Base-by-base conservation (phyloP, 2,888 invertebrate genomes). In the Andrena minutula region DNA sequence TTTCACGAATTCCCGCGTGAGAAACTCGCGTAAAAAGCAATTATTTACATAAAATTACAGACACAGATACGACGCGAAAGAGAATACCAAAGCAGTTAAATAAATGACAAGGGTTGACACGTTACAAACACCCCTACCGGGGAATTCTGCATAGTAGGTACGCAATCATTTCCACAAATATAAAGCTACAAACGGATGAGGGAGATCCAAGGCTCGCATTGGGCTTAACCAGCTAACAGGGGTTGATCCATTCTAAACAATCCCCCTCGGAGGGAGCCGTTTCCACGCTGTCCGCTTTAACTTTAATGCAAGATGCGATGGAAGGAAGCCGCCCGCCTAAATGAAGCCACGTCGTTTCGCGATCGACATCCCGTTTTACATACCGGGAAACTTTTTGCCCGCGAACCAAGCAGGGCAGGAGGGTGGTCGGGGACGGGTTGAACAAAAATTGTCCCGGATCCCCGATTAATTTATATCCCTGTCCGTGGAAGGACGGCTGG, bases 401-500 rank as follows among this genome's bases (percentile, higher is more conserved):
- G 51, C 56, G 56, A 56, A 28, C 10, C 6, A 30, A 41, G 20
- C 20, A 49, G 23, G 10, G n/a, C 12, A 2, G n/a, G 10, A 5
- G 6, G 12, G 2, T 7, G 30, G 47, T 3, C 7, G 41, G n/a
- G 6, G 20, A 8, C 20, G 65, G 20, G 72, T 41, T 41, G 41
- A 41, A 41, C 61, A 77, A 76, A 80, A 80, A 80, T 80, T 63
- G 72, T 68, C 49, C 60, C 16, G 72, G 51, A 68, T 70, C 65
- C 2, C 30, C 82, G 72, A 82, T 81, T 84, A 86, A 86, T 86
- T 86, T 86, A 77, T 84, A 86, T 82, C 63, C 61, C 75, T 63
- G 75, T 68, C 63, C 49, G 51, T 56, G 20, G 47, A 47, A 28
- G 51, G 12, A n/a, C 26, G 51, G 56, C 66, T 51, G 66, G 30